These are phyloP conservation scores for Heterochromis multidens DNA, from an alignment of 2,113 vertebrate species.

Conservation along the genomic window DNA sequence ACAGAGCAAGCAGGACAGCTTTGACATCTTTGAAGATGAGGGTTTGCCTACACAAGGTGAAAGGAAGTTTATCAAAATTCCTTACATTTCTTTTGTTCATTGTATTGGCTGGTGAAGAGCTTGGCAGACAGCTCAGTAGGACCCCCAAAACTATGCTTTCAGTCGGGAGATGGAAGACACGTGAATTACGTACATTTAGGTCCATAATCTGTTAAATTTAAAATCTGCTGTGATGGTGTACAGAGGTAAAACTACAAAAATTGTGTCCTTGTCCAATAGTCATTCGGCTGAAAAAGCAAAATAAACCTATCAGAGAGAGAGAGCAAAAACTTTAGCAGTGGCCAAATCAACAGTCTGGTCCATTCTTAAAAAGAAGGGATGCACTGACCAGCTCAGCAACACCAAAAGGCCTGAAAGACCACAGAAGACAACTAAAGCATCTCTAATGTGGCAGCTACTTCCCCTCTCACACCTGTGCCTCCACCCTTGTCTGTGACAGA, in stretches of 20 bases:
- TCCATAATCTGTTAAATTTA: not conserved
- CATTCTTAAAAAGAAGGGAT: no score
- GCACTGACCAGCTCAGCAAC: no score
- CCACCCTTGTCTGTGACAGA: no score
- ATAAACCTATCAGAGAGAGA: no score
- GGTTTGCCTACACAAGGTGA: slow-evolving; percentile 84
- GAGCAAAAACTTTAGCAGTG: no score
- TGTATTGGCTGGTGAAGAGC: not conserved
- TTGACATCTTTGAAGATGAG: slow-evolving; percentile 99
- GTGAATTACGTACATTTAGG: not conserved
- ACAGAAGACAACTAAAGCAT: no score
- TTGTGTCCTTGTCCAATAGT: no score
- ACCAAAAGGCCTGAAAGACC: no score
- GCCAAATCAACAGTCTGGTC: no score
- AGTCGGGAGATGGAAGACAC: not conserved
- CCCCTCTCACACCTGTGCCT: no score
- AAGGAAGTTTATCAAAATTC: not conserved
- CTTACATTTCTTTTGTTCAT: not conserved
- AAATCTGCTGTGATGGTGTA: not conserved
- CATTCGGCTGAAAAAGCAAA: no score
- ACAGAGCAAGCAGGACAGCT: slow-evolving; percentile 85
- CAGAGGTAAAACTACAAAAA: not conserved
- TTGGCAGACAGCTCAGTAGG: not conserved
- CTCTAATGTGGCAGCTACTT: no score
- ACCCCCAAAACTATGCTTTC: not conserved